Base-by-base conservation (phyloP, 2,888 invertebrate species). In the Lasioglossum villosulum region DNA sequence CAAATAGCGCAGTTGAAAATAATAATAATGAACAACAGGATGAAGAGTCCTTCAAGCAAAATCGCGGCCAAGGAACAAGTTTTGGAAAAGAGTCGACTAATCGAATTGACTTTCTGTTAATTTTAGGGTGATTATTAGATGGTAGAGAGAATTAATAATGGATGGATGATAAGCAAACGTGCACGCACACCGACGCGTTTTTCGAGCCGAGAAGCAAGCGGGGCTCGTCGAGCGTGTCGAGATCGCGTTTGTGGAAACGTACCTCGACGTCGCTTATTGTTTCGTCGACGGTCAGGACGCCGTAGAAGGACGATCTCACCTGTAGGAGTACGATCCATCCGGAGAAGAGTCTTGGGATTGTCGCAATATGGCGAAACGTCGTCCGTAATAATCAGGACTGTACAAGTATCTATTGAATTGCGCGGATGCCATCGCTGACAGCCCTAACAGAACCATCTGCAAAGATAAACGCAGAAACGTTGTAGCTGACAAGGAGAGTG, bases 311-410 rank as follows among this genome's bases (percentile, higher is more conserved):
- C 86, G 82, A 87, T 88, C 92, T 93, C 91, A 95, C 95, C 94
- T 94, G 92, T 92, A 95, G 74, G 93, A 91, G 86, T 95, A 95
- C 78, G 95, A 94, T 85, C 95, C 95, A 82, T 95, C 95, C 76
- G 94, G 94, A 78, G 93, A 89, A 59, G 92, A 90, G 88, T 95
- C 94, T 76, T 95, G 94, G 75, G 90, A 92, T 79, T 95, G 95
- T 74, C 94, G 92, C 73, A 95, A 88, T 88, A 95, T 95, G 75
- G 95, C 94, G 84, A 91, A 91, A 39, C 92, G 92, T 79, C 94
- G 92, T 5, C 94, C 90, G 52, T 91, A 90, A 72, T 91, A 91
- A 70, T 90, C 89, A 71, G 91, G 91, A 74, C 89, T 90, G 81
- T 91, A 87, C 45, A 90, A 90, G 82, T 91, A 93, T 78, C 91